Evolutionary conservation across 2,113 vertebrate species (phyloP).

Genomic region (Aphyosemion australe): DNA sequence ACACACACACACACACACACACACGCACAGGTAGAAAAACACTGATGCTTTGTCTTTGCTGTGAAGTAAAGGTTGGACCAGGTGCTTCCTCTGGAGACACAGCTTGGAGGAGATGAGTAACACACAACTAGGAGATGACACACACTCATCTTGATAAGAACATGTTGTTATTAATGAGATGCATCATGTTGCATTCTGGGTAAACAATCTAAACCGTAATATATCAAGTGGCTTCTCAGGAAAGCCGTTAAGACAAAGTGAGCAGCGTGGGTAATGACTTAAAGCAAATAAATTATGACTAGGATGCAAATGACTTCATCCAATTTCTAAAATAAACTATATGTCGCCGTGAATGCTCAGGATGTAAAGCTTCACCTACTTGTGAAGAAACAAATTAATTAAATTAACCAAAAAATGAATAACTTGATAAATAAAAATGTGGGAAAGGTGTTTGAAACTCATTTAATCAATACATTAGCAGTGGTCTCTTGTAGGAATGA

Average conservation of each 20-base stretch:
- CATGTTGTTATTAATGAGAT: neutral
- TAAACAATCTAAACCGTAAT: neutral
- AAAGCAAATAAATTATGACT: neutral
- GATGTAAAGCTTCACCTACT: too few relatives aligned
- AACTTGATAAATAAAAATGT: too few relatives aligned
- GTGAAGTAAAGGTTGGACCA: slow-evolving; percentile 7
- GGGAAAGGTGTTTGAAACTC: too few relatives aligned
- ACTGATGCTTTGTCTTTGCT: slow-evolving; percentile 5
- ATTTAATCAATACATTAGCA: too few relatives aligned
- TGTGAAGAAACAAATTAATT: too few relatives aligned
- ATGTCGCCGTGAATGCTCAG: neutral
- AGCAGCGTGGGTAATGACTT: neutral
- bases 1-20: neutral
- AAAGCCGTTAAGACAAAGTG: neutral
- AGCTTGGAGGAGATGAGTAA: neutral
- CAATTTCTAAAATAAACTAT: neutral
- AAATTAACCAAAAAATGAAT: too few relatives aligned
- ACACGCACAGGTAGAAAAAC: neutral
- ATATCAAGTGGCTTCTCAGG: neutral
- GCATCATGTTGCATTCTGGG: neutral
- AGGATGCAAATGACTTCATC: neutral
- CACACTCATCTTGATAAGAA: neutral
- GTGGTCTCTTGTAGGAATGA: too few relatives aligned
- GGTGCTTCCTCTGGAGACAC: slow-evolving; percentile 15
- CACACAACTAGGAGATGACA: slow-evolving; percentile 7